Evolutionary conservation across 2,113 vertebrate genomes (phyloP).

Genomic region (Falco punctatus): DNA sequence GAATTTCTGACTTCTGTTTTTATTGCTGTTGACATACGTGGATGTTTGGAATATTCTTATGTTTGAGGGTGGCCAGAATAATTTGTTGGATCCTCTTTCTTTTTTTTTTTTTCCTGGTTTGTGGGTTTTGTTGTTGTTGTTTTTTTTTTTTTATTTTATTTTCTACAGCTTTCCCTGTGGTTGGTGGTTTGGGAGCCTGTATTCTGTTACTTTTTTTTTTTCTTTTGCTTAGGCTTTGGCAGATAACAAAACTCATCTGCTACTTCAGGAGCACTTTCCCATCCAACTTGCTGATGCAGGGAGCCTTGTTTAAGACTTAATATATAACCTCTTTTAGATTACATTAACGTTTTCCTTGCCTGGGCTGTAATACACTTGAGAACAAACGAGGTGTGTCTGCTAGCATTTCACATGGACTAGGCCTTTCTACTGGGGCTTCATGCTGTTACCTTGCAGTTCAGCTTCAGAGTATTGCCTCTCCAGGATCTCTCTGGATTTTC

Average conservation of each 20-base stretch:
- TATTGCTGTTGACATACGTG: neutral
- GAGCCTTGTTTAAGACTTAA: neutral
- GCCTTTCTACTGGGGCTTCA: neutral
- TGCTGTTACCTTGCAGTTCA: neutral
- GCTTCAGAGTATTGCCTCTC: neutral
- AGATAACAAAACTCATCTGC: neutral
- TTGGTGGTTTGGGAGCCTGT: neutral
- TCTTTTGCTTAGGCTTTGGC: neutral
- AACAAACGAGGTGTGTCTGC: neutral
- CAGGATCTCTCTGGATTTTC: neutral
- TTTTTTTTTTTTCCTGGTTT: neutral
- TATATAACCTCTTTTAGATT: neutral
- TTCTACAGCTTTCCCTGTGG: neutral
- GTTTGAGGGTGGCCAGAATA: neutral
- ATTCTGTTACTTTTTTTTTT: neutral
- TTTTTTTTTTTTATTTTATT: neutral
- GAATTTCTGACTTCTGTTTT: neutral
- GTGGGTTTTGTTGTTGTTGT: neutral
- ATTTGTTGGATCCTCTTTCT: neutral
- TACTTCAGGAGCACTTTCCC: neutral
- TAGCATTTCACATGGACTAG: neutral
- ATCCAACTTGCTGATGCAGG: neutral
- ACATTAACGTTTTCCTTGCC: neutral
- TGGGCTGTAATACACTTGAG: neutral
- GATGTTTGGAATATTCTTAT: neutral